Evolutionary conservation across 2,888 invertebrate genomes (phyloP), one percentile per base, ranked within the genome.

Genomic region (Folsomia candida): DNA sequence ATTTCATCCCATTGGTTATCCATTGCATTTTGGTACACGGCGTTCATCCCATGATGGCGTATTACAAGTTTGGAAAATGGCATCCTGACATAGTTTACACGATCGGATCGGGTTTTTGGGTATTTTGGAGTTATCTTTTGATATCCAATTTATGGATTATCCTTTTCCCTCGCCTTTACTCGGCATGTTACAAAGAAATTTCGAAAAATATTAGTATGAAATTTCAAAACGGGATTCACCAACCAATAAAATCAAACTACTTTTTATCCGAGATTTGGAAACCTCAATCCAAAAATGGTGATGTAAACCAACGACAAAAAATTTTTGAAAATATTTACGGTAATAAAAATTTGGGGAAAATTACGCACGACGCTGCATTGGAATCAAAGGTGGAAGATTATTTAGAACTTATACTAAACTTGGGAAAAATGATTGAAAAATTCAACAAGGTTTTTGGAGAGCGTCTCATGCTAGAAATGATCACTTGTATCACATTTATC

Each of bases 401-500:
- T 62, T 28, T 73, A 25, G 24, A 70, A 9, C 64, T 73, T 29
- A 68, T 68, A 22, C 18, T 65, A 11, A 27, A 60, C 22, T 20
- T 69, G 14, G 60, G 67, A 9, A 54, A 63, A 51, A n/a, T 73
- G 1, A 25, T 29, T 2, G 26, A 51, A 14, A 29, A 67, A 20
- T 70, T 70, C 51, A 73, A 70, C 51, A 54, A 64, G 4, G 6
- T 68, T 1, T 70, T 60, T 27, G 70, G 70, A 29, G 28, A 51
- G 37, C 59, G 68, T 37, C 60, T 70, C n/a, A 25, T 73, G 27
- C 67, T 69, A 51, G 73, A 73, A 18, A 62, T 67, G 24, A 57
- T 26, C 22, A 26, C 26, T 25, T 65, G 54, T 20, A 64, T 73
- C 4, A 28, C 60, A 1, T 64, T 57, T 29, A 26, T 70, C 1